phyloP scores from a whole-genome alignment of 64 coral and sea anemone genomes.

The Catalaphyllia jardinei region DNA sequence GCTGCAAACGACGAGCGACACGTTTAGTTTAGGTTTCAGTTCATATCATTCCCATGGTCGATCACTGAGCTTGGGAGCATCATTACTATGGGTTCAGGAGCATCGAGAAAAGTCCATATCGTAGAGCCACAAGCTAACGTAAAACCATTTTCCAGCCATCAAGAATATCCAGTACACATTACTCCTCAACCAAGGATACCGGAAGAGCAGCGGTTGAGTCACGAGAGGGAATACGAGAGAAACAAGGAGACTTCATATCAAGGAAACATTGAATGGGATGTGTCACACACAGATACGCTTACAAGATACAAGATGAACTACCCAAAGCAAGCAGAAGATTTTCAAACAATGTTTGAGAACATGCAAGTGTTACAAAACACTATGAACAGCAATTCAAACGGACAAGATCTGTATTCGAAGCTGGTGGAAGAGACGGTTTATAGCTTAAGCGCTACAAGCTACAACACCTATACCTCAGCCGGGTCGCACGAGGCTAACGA shows the following conservation, averaged over 20 bases:
- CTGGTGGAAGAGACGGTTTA: background rate
- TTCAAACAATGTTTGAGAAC: background rate
- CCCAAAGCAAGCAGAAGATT: background rate
- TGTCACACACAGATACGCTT: background rate
- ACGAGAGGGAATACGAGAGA: background rate
- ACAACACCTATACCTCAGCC: background rate
- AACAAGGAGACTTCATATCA: background rate
- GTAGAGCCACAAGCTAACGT: background rate
- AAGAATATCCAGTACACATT: background rate
- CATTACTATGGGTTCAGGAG: background rate
- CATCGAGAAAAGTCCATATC: background rate
- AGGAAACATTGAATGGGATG: background rate
- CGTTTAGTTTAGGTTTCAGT: background rate
- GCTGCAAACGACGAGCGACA: no score
- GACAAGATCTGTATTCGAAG: background rate
- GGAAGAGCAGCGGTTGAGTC: background rate
- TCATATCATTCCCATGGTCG: background rate
- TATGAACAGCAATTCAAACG: background rate
- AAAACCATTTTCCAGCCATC: no score
- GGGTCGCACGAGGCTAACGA: background rate
- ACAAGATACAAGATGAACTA: background rate
- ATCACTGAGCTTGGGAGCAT: background rate
- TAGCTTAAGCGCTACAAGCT: background rate
- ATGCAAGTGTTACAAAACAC: background rate
- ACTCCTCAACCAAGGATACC: background rate